Evolutionary conservation across 2,888 invertebrate genomes (phyloP), one percentile per base, ranked within the genome.

Genomic region (Proisotoma minuta): DNA sequence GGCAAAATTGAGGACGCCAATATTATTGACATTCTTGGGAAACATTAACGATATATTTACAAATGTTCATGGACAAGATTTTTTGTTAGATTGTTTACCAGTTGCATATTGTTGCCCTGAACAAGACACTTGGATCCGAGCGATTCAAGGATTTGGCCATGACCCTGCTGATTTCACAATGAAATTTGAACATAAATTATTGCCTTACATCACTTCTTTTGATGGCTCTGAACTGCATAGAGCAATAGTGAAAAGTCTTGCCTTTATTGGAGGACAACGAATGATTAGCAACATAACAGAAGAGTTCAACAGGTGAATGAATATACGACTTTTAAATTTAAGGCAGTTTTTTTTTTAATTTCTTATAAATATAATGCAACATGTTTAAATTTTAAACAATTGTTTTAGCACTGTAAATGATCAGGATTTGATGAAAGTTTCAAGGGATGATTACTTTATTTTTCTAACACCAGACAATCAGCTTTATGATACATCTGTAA

Each of bases 401-500:
- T 24, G 23, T 20, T 12, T 22, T 43, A 68, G 68, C 8, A 81
- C 85, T 73, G 80, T 94, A 29, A 81, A 79, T 58, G 84, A 88
- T 75, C 79, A 84, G 0, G 34, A 34, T 15, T 83, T 92, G 70
- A 81, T 85, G 57, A 82, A 83, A 66, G 84, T 95, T 24, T 86
- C 89, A 0, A 83, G 89, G 74, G 86, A 87, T 61, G 89, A 92
- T 73, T 90, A 88, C 77, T 86, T 86, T 70, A 88, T 87, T 2
- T 92, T 81, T 79, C 81, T 88, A 70, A 92, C 89, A 24, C 91
- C 94, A 0, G 90, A 91, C 60, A 94, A 91, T 2, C 89, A 91
- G 75, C 82, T 98, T 0, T 97, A 88, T 77, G 94, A 98, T 79
- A 94, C 91, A 79, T 87, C 86, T 71, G 85, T 89, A 18, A 23